These are phyloP conservation scores for Melinaea marsaeus DNA, from an alignment of 2,888 invertebrate genomes.

Conservation along the genomic window DNA sequence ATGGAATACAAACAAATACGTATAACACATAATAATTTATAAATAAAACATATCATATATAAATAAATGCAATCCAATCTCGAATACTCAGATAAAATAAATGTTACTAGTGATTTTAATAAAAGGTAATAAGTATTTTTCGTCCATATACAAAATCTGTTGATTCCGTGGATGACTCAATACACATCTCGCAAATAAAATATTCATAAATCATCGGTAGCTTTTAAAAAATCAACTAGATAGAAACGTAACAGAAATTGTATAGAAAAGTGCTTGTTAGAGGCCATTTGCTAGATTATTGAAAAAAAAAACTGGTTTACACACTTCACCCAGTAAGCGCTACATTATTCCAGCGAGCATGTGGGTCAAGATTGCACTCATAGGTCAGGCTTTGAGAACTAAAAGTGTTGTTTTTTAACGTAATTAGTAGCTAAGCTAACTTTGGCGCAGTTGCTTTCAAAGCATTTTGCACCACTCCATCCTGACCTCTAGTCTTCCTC, in stretches of 20 bases:
- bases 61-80: too few relatives aligned
- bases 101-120: too few relatives aligned
- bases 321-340: slow-evolving; percentile 6
- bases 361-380: slow-evolving; percentile 26
- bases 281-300: neutral
- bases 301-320: neutral
- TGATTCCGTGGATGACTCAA: too few relatives aligned
- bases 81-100: too few relatives aligned
- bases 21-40: too few relatives aligned
- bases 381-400: slow-evolving; percentile 28
- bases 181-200: too few relatives aligned
- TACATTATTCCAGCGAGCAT: slow-evolving; percentile 10
- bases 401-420: slow-evolving; percentile 63
- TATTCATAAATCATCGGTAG: too few relatives aligned
- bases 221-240: neutral
- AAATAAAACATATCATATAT: too few relatives aligned
- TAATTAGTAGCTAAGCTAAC: slow-evolving; percentile 64
- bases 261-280: neutral
- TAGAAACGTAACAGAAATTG: neutral
- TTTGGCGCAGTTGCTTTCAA: slow-evolving; percentile 35
- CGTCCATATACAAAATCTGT: too few relatives aligned
- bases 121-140: too few relatives aligned
- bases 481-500: slow-evolving; percentile 26
- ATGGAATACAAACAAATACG: too few relatives aligned
- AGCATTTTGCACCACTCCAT: slow-evolving; percentile 35